Base-by-base conservation (phyloP, 2,113 vertebrate species). In the Coptodon bakossiorum region DNA sequence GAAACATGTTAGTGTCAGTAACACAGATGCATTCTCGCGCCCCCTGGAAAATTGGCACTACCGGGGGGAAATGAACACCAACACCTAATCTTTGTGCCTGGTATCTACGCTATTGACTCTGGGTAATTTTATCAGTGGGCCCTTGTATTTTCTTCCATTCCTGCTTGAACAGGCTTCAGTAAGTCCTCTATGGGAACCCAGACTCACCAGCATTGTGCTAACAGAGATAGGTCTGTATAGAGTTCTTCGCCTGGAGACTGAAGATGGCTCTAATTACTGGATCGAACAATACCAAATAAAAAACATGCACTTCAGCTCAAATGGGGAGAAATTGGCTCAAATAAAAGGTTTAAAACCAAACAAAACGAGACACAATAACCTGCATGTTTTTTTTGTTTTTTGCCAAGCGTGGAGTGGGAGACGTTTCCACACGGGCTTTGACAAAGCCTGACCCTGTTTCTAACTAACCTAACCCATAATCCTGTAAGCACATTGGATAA, bases 181-280 rank as follows among this genome's bases (percentile, higher is more conserved):
- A 22, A 88, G 78, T 79, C 38, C 87, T 83, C 83, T 83, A 52
- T 90, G 66, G 83, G 85, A 93, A 84, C 82, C 19, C 31, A 87
- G 45, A 90, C 83, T 83, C 63, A 78, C 43, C 85, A 80, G 84
- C 57, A 76, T 84, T 87, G 68, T 91, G 34, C 7, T 63, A 66
- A 82, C 53, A 92, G 71, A 82, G 83, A 88, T 87, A 68, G 80
- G 73, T 80, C 82, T 59, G 86, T 90, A 79, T 90, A 17, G 52
- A 86, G 82, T 91, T 92, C 52, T 54, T 76, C 1, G 63, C 93
- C 92, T 92, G 86, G 91, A 92, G 93, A 94, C 88, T 61, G 78
- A 82, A 29, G 63, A 79, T 6, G 83, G 45, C 68, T 95, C 89
- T 83, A 82, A 88, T 95, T 95, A 93, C 93, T 83, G 43, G 9